Evolutionary conservation across 2,888 invertebrate genomes (phyloP), one percentile per base, ranked within the genome.

Genomic region (Tanytarsus gracilentus): DNA sequence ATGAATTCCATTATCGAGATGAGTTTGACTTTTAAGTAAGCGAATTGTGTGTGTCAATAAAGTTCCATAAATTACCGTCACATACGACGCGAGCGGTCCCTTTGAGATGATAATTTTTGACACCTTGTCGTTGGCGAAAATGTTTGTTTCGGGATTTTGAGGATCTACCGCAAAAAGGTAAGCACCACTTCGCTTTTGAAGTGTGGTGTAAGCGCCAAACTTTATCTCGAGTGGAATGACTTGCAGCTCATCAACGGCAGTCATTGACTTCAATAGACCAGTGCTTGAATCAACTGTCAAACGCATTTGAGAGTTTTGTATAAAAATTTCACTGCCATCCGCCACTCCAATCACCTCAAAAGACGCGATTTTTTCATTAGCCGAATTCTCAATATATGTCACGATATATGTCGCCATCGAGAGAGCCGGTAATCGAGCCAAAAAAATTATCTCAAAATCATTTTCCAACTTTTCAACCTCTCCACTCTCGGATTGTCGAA

Each of bases 131-230:
- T 84, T 83, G 64, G 82, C 80, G 8, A 90, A 71, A 1, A 90
- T 84, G 67, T 87, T 85, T 67, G 85, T 84, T 70, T 93, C 90
- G 9, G 85, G 94, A 79, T 95, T 93, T 0, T 72, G 73, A n/a
- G 48, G 23, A 11, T 58, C 58, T 0, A 88, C 88, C 78, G 89
- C 84, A 69, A 99, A 98, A 1, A 99, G 79, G 69, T 99, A 99
- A 0, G 98, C 97, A 0, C 99, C 98, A 9, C 95, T 94, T 71
- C 92, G 89, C 68, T 90, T 86, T 68, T 92, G 91, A 0, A 91
- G 90, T 62, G 95, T 94, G 36, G 86, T 83, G 69, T 96, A 96
- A 0, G 92, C 91, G 0, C 88, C 86, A 68, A 95, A 93, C 66
- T 86, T 85, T 55, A 92, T 79, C 23, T 83, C 84, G 63, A 88